Base-by-base conservation (phyloP, 2,888 invertebrate genomes). In the Hypsopygia costalis region DNA sequence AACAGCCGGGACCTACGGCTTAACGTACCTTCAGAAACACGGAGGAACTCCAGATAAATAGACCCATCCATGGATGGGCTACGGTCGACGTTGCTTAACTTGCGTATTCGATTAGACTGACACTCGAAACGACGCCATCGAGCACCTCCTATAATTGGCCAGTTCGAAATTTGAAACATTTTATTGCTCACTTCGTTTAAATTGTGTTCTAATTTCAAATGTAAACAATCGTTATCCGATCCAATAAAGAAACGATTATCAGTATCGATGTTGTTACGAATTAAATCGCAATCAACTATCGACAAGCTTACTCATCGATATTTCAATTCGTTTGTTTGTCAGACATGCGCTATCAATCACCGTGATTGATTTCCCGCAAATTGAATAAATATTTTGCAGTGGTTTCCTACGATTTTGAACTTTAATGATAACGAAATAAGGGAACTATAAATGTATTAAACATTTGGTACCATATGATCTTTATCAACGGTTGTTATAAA, bases 331-430 rank as follows among this genome's bases (percentile, higher is more conserved):
- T 39, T 49, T 55, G 52, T 60, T 64, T 58, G 55, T 43, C 51
- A 47, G 36, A 44, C 41, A 34, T 20, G 48, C 47, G 41, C 47
- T 35, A 56, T 56, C 55, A 49, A 59, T 62, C 55, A 52, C 41
- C 12, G 16, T 55, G 63, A 62, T 58, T 61, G 59, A 66, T 66
- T 56, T 40, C 52, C 38, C 10, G 35, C 28, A 21, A 33, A 27
- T 31, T 36, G 40, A 41, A 41, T 37, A 40, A 41, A 38, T 49
- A 11, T 33, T 16, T 32, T 11, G 12, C 7, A 6, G 7, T 25
- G 2, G 25, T 3, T 6, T 8, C n/a, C 1, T 25, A 2, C 25
- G 3, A 36, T 37, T 11, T 30, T 8, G 11, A 30, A 30, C 29
- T 8, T 10, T 9, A 11, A 36, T 27, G 6, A 9, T 36, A 2